Percentiles rank a stretch among this genome's conserved stretches.
Evolutionary conservation across 2,113 vertebrate genomes (phyloP).

Genomic region (Butorides virescens): DNA sequence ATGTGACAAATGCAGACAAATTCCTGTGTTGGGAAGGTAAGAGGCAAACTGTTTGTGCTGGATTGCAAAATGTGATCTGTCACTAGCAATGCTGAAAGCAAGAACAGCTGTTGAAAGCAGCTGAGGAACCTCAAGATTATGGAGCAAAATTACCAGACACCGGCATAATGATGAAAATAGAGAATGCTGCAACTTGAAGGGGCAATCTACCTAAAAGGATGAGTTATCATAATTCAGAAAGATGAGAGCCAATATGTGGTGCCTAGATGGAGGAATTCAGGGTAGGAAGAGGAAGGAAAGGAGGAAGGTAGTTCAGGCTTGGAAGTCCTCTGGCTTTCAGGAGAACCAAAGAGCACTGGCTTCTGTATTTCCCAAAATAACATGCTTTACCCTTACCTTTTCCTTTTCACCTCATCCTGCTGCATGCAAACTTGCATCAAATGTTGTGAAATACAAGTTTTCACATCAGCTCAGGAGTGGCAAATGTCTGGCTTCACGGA

Average conservation of each 20-base stretch:
- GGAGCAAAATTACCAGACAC: neutral
- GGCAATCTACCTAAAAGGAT: neutral
- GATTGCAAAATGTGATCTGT: neutral
- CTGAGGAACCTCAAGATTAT: neutral
- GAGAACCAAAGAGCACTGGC: neutral
- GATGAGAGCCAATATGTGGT: neutral
- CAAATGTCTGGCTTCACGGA: neutral
- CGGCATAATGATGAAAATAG: neutral
- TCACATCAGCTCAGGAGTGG: neutral
- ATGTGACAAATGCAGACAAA: neutral
- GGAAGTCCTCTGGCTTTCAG: neutral
- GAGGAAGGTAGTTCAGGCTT: neutral
- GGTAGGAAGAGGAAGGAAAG: neutral
- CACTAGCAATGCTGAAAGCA: neutral
- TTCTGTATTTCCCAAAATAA: neutral
- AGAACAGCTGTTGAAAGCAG: neutral
- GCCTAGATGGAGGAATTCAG: neutral
- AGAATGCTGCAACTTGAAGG: neutral
- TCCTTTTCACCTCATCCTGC: neutral
- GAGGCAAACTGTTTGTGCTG: neutral
- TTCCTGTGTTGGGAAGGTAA: neutral
- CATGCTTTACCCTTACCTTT: neutral
- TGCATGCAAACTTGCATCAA: neutral
- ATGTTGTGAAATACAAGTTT: neutral
- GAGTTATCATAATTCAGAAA: neutral